Evolutionary conservation across 2,113 vertebrate genomes (phyloP), one percentile per base, ranked within the genome.

Genomic region (Pachyramphus minor): DNA sequence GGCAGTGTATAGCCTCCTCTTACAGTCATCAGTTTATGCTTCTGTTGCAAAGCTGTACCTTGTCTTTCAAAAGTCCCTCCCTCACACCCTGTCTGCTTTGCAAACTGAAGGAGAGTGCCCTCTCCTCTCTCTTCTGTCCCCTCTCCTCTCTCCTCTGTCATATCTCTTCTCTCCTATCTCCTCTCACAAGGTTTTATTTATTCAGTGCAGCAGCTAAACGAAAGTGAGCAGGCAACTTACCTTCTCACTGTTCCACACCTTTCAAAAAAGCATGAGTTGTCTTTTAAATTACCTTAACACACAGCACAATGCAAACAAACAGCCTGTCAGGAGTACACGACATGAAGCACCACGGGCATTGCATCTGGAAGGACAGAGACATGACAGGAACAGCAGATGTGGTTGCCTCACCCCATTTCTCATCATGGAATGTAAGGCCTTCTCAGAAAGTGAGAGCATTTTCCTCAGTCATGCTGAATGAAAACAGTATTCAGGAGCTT

Each of bases 351-450:
- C 0, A 1, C 0, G 1, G 39, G 11, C 42, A 14, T 18, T 74
- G 56, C 35, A 12, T 23, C 76, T 83, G 55, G 55, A 58, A 83
- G 53, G 41, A 56, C 49, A 71, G 39, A 66, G 24, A 28, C n/a
- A 21, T 0, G 0, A 60, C 19, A 68, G 59, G 62, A 93, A 20
- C 14, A 42, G 14, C 18, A 1, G 4, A 12, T 45, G 15, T 22
- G 12, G 6, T 73, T 74, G 62, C 62, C n/a, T 84, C 24, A 33
- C 37, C 41, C 49, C 25, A 25, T 78, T 78, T 37, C 53, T 62
- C 19, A 5, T 50, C 21, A 6, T 19, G 49, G 58, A 76, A 84
- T 16, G 28, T 49, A 63, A 68, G 58, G 24, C 20, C 30, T 55
- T 60, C 24, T 78, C 42, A 75, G 41, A 55, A 24, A 50, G 21